Evolutionary conservation across 1,140 invertebrate species (phyloP).

Genomic region (Proales similis): DNA sequence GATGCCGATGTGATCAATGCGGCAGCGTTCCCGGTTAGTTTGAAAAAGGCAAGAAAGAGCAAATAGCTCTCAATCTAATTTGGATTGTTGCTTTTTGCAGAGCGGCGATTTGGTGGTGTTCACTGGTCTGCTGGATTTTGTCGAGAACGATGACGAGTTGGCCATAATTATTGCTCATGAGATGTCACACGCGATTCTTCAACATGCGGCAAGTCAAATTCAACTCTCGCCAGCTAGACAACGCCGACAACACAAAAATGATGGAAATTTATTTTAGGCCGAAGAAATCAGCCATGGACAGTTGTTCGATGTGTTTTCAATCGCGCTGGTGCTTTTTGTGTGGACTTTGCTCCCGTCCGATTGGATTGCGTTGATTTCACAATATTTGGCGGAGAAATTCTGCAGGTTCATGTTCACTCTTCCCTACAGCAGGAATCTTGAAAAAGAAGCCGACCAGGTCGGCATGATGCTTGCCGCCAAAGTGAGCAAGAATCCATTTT

Average conservation of each 20-base stretch:
- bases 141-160: constrained; percentile 59
- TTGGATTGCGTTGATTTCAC: background rate
- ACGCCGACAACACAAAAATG: no score
- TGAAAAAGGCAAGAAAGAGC: background rate
- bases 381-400: constrained; percentile 9
- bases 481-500: constrained; percentile 41
- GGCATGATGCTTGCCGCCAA: constrained; percentile 61
- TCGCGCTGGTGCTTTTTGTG: background rate
- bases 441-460: constrained; percentile 62
- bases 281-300: constrained; percentile 33
- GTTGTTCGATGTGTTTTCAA: constrained; percentile 21
- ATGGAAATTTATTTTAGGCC: no score
- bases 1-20: constrained; percentile 54
- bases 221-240: no score
- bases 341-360: constrained; percentile 31
- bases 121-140: constrained; percentile 57
- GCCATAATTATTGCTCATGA: constrained; percentile 61
- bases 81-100: constrained; percentile 47
- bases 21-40: constrained; percentile 57
- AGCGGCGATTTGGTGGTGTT: constrained; percentile 61
- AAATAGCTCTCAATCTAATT: constrained; percentile 20
- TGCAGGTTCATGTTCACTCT: constrained; percentile 53
- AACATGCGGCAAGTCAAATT: constrained; percentile 57
- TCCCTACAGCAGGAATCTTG: constrained; percentile 59
- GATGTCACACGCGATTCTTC: constrained; percentile 61